These are phyloP conservation scores for Ochropacha duplaris DNA, from an alignment of 2,888 invertebrate species.

Conservation along the genomic window DNA sequence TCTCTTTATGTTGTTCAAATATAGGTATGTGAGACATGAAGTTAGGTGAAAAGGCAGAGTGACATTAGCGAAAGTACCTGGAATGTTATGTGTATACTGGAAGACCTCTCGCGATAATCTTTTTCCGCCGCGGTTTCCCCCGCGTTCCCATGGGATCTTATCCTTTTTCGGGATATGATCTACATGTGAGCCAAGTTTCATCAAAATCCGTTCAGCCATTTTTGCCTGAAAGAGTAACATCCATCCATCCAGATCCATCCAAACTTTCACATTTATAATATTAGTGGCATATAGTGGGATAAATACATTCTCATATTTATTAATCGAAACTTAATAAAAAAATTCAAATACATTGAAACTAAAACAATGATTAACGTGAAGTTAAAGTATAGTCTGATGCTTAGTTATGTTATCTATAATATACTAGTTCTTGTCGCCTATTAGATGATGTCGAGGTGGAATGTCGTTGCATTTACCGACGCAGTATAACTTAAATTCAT, in stretches of 20 bases:
- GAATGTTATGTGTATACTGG: slow-evolving; percentile 27
- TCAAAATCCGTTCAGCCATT: no score
- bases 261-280: no score
- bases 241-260: no score
- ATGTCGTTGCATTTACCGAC: not conserved
- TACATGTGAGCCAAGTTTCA: no score
- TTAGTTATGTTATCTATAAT: slow-evolving; percentile 7
- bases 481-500: not conserved
- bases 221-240: no score
- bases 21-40: slow-evolving; percentile 40
- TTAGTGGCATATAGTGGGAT: no score
- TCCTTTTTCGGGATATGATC: no score
- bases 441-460: not conserved
- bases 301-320: no score
- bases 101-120: slow-evolving; percentile 39
- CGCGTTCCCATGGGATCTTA: no score
- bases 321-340: no score
- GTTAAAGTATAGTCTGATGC: slow-evolving; percentile 33
- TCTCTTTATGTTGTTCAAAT: slow-evolving; percentile 32
- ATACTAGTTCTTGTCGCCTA: not conserved
- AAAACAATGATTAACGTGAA: slow-evolving; percentile 17
- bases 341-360: slow-evolving; percentile 39
- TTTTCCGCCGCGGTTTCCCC: no score
- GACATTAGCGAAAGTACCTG: slow-evolving; percentile 46
- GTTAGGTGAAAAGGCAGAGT: slow-evolving; percentile 42